These are phyloP conservation scores for Australoheros facetus DNA, from an alignment of 2,797 vertebrate species.

Conservation along the genomic window DNA sequence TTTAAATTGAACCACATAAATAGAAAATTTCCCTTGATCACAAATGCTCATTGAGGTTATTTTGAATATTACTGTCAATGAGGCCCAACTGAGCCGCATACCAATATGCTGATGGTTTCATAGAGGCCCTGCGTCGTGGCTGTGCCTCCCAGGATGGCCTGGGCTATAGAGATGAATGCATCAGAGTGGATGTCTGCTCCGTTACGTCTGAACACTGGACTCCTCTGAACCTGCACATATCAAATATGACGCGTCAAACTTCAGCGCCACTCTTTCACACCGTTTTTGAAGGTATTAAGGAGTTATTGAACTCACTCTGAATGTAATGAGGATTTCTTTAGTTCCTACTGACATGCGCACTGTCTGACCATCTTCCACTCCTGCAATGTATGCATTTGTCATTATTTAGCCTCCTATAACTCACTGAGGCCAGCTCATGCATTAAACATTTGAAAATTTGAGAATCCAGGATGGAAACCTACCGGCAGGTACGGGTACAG, in stretches of 20 bases:
- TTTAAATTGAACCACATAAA: too few species aligned
- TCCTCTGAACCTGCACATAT: constrained; percentile 88
- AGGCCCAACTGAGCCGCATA: neutral
- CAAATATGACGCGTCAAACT: neutral
- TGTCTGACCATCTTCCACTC: constrained; percentile 91
- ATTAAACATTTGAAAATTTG: neutral
- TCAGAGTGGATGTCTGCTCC: constrained; percentile 93
- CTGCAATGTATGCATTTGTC: constrained; percentile 64
- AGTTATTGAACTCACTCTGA: constrained; percentile 80
- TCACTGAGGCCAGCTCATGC: too few species aligned
- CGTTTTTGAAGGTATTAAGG: neutral
- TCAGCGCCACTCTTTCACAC: neutral
- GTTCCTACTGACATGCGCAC: constrained; percentile 89
- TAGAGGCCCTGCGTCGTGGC: constrained; percentile 88
- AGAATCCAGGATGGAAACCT: constrained; percentile 30
- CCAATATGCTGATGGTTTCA: constrained; percentile 81
- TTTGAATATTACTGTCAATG: neutral
- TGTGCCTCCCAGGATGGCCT: constrained; percentile 92
- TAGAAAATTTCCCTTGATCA: neutral
- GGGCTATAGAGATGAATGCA: constrained; percentile 88
- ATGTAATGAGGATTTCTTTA: constrained; percentile 91
- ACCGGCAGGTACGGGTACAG: constrained; percentile 93
- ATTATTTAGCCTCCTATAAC: neutral
- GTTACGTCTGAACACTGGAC: constrained; percentile 87
- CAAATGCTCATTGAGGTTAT: neutral